phyloP scores from a whole-genome alignment of 2,113 vertebrate species.

The Eulemur rufifrons region DNA sequence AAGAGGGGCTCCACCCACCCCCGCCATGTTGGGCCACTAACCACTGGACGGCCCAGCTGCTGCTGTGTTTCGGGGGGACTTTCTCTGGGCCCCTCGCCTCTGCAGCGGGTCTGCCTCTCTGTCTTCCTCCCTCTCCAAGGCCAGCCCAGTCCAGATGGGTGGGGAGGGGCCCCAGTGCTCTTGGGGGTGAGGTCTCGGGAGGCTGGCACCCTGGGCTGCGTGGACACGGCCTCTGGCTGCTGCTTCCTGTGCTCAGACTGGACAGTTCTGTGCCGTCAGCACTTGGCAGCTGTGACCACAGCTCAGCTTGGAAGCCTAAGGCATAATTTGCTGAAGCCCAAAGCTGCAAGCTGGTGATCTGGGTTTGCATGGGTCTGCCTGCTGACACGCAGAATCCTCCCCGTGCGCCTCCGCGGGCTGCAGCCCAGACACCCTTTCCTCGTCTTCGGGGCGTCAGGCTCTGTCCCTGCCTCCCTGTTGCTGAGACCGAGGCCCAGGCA shows the following conservation, averaged over 20 bases:
- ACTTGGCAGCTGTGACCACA: constrained; percentile 74
- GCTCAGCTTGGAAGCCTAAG: constrained; percentile 69
- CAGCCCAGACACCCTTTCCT: neutral
- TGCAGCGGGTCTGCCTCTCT: accelerated
- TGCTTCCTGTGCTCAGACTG: neutral
- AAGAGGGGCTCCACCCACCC: neutral
- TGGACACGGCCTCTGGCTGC: neutral
- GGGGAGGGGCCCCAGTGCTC: neutral
- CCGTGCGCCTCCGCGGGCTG: neutral
- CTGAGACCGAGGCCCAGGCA: accelerated
- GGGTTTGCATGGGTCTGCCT: constrained; percentile 51
- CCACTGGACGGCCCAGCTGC: accelerated
- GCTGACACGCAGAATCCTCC: constrained; percentile 52
- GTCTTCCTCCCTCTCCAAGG: too few species aligned
- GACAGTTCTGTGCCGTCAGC: constrained; percentile 81
- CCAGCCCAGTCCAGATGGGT: neutral
- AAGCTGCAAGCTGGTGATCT: constrained; percentile 55
- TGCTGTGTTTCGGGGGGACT: neutral
- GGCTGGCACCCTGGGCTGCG: neutral
- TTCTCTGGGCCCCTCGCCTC: neutral
- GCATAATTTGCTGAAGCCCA: constrained; percentile 77
- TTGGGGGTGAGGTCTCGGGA: neutral
- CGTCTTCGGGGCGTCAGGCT: neutral
- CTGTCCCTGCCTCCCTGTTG: accelerated
- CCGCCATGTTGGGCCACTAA: neutral